phyloP scores from a whole-genome alignment of 2,113 vertebrate species.

The Cephalopholis sonnerati region DNA sequence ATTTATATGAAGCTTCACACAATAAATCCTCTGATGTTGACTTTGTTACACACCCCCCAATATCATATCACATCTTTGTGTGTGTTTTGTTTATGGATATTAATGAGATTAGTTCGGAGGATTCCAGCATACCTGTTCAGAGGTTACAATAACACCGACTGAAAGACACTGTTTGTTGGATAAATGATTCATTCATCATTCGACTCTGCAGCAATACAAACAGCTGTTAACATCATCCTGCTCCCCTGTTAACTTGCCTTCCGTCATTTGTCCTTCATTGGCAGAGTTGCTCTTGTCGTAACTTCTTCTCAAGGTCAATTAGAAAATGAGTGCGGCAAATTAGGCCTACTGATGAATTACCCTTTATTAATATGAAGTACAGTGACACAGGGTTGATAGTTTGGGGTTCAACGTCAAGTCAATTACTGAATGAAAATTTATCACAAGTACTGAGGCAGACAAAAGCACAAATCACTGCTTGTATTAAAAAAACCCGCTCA shows the following conservation, averaged over 20 bases:
- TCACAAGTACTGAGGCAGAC: neutral
- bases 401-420: constrained; percentile 27
- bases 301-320: constrained; percentile 56
- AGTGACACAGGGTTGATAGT: constrained; percentile 21
- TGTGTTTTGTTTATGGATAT: constrained; percentile 13
- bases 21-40: neutral
- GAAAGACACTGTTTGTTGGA: constrained; percentile 14
- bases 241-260: constrained; percentile 20
- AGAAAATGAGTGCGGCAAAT: constrained; percentile 38
- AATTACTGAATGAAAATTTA: constrained; percentile 26
- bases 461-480: neutral
- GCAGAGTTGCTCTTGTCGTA: constrained; percentile 30
- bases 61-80: neutral
- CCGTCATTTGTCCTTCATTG: constrained; percentile 39
- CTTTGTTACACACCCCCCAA: neutral
- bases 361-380: constrained; percentile 22
- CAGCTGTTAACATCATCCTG: constrained; percentile 41
- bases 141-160: constrained; percentile 18
- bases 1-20: neutral
- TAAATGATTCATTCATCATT: constrained; percentile 48
- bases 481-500: neutral
- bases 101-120: constrained; percentile 3
- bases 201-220: constrained; percentile 32
- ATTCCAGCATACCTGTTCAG: neutral
- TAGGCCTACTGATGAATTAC: constrained; percentile 20